Evolutionary conservation across 2,888 invertebrate species (phyloP), one percentile per base, ranked within the genome.

Genomic region (Cotesia congregata): DNA sequence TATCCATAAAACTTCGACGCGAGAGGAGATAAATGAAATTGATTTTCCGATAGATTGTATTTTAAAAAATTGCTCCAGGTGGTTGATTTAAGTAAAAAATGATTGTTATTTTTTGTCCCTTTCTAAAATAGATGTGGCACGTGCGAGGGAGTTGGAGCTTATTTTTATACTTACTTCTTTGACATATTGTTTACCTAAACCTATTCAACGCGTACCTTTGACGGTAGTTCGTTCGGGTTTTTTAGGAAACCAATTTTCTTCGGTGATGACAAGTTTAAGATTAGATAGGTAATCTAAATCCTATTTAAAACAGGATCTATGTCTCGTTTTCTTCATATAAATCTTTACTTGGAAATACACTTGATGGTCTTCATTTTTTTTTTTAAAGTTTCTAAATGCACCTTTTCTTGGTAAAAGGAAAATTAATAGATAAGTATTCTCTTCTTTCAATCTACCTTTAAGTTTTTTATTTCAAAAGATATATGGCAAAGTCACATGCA

Each of bases 181-280:
- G 7, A 41, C 15, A 12, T 50, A 12, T 50, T 50, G 30, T 50
- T 12, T 50, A 69, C 69, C 38, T 60, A 20, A 70, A 70, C 59
- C n/a, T n/a, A 70, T 70, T 59, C 50, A 60, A 30, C 3, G 12
- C 7, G 7, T 50, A 50, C 50, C 50, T 50, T 50, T 30, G 30
- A 30, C 30, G 50, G 12, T 12, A 70, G 30, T 6, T 30, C 59
- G n/a, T 17, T 2, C 70, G 30, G 12, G 30, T 50, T 75, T 38
- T 39, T 64, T 75, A 50, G 59, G 39, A 72, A 38, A 59, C 15
- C 60, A 68, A 81, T 80, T 77, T 77, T 73, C 64, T 39, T 62
- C 78, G 75, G 78, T 80, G 80, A 75, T 79, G 80, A 80, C 79
- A 80, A 78, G 61, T 77, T 74, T 72, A 73, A 81, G 80, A 81